These are phyloP conservation scores for Troglohyphantes excavatus DNA, from an alignment of 2,888 invertebrate species.

Conservation along the genomic window DNA sequence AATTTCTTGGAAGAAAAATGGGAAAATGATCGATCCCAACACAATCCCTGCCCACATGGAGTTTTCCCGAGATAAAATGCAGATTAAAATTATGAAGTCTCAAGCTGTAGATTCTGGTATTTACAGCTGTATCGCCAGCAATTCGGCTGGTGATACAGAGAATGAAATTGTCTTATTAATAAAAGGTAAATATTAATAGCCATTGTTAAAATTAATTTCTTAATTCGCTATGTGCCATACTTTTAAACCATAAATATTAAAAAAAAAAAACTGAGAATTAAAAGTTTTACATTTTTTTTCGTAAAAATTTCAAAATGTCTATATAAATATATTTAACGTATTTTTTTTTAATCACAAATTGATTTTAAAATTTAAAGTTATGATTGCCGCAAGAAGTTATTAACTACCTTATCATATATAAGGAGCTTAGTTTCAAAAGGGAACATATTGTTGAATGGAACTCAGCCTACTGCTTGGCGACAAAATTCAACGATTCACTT, in stretches of 20 bases:
- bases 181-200: slow-evolving; percentile 78
- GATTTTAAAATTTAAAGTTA: no score
- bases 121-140: slow-evolving; percentile 85
- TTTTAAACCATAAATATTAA: no score
- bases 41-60: slow-evolving; percentile 50
- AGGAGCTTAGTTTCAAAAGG: no score
- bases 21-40: slow-evolving; percentile 80
- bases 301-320: not conserved
- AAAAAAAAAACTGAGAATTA: no score
- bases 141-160: slow-evolving; percentile 84
- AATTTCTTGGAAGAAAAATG: slow-evolving; percentile 86
- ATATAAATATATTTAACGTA: no score
- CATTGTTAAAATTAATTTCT: not conserved
- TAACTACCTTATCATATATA: no score
- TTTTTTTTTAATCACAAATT: no score
- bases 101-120: slow-evolving; percentile 83
- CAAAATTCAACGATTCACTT: no score
- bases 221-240: not conserved
- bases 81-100: slow-evolving; percentile 78
- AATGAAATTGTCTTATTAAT: slow-evolving; percentile 79
- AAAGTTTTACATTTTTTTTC: not conserved
- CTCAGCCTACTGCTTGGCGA: no score
- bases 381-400: no score
- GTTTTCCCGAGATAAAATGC: slow-evolving; percentile 61
- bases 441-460: no score